Conservation (phyloP, 2,797 vertebrate genomes). For the Pygocentrus nattereri region DNA sequence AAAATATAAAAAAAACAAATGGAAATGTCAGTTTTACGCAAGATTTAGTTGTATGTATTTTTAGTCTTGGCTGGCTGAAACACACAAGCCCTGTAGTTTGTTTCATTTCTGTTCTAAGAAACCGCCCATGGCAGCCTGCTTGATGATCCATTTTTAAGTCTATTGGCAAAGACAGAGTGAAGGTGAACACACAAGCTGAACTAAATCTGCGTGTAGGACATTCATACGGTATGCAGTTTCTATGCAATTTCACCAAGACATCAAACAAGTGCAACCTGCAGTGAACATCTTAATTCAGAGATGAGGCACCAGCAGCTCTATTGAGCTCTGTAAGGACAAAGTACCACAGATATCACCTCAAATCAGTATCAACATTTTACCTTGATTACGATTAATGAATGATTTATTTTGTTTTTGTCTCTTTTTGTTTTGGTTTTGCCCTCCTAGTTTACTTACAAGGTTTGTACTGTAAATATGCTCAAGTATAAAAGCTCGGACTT, state of each 20-base stretch:
- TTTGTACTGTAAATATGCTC: no score
- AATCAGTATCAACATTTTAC: no score
- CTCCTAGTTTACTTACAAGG: no score
- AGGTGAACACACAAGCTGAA: constrained; percentile 7
- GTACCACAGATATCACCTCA: no score
- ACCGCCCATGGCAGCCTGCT: constrained; percentile 14
- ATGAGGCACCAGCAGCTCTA: not conserved
- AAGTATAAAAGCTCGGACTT: no score
- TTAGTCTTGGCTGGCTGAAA: not conserved
- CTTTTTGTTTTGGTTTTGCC: no score
- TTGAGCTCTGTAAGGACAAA: not conserved
- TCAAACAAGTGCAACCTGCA: not conserved
- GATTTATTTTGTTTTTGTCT: no score
- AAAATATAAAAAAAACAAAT: not conserved
- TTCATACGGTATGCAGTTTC: not conserved
- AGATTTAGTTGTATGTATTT: not conserved
- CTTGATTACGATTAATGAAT: no score
- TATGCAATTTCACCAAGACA: not conserved
- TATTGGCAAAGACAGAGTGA: constrained; percentile 10
- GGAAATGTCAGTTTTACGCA: not conserved
- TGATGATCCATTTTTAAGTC: constrained; percentile 9
- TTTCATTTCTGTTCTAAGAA: constrained; percentile 32
- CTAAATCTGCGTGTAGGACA: constrained; percentile 25
- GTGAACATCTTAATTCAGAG: not conserved
- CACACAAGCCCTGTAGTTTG: constrained; percentile 11